Evolutionary conservation across 2,797 vertebrate genomes (phyloP).

Genomic region (Phataginus tetradactyla): DNA sequence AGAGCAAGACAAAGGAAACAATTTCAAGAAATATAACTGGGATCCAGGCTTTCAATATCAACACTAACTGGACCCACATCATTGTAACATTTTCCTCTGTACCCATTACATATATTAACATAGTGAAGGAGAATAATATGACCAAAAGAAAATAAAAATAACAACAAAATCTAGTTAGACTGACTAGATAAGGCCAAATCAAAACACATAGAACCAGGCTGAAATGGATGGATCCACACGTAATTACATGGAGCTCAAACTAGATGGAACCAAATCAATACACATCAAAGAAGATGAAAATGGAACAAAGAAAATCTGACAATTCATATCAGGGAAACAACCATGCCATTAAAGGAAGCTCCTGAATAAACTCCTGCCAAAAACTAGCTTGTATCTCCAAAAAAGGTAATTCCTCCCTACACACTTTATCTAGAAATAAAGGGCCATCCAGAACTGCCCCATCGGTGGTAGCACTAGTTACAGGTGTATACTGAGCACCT

Average conservation of each 20-base stretch:
- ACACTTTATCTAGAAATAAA: background rate
- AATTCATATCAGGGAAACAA: background rate
- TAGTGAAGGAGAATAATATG: background rate
- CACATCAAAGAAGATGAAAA: background rate
- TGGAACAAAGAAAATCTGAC: background rate
- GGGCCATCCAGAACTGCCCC: background rate
- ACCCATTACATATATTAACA: background rate
- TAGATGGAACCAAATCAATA: background rate
- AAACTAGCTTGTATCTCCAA: background rate
- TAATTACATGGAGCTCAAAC: background rate
- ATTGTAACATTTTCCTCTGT: background rate
- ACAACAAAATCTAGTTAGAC: background rate
- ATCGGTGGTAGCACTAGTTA: background rate
- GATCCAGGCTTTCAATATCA: background rate
- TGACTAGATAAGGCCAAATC: background rate
- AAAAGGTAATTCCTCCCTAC: background rate
- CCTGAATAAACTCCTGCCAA: background rate
- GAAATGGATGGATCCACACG: background rate
- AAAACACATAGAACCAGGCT: background rate
- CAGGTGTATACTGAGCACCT: background rate
- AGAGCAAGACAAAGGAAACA: background rate
- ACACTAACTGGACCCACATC: background rate
- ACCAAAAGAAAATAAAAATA: background rate
- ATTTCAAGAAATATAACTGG: background rate
- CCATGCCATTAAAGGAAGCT: background rate